A percentile compares a stretch with the other conserved stretches of the same genome.
Conservation (phyloP, 2,888 invertebrate genomes). For the Limnephilus marmoratus region DNA sequence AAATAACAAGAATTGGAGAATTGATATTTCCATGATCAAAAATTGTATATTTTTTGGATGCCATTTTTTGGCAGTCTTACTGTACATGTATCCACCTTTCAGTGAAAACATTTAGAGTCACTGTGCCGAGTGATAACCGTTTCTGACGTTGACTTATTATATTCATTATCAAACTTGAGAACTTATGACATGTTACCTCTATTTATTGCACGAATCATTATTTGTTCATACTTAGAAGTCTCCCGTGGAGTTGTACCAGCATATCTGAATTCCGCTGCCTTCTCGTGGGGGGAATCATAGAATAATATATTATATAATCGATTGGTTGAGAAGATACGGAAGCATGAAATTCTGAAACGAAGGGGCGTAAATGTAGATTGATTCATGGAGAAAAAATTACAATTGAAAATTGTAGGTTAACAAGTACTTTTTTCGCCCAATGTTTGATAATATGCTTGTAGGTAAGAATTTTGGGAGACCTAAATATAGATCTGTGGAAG, state of each 20-base stretch:
- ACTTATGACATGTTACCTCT: constrained; percentile 64
- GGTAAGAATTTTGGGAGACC: background rate
- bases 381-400: background rate
- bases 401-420: background rate
- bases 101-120: constrained; percentile 59
- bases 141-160: constrained; percentile 66
- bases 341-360: background rate
- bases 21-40: background rate
- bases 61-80: background rate
- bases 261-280: background rate
- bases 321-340: background rate
- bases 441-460: background rate
- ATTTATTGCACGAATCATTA: constrained; percentile 61
- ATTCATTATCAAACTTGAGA: constrained; percentile 66
- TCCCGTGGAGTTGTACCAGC: background rate
- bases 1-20: background rate
- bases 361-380: background rate
- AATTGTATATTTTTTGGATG: background rate
- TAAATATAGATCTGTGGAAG: background rate
- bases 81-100: constrained; percentile 58
- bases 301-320: background rate
- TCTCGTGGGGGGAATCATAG: background rate
- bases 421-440: background rate
- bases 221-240: background rate
- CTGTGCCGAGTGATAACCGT: constrained; percentile 64